These are phyloP conservation scores for Scotopteryx bipunctaria DNA, from an alignment of 2,888 invertebrate genomes.

Conservation along the genomic window DNA sequence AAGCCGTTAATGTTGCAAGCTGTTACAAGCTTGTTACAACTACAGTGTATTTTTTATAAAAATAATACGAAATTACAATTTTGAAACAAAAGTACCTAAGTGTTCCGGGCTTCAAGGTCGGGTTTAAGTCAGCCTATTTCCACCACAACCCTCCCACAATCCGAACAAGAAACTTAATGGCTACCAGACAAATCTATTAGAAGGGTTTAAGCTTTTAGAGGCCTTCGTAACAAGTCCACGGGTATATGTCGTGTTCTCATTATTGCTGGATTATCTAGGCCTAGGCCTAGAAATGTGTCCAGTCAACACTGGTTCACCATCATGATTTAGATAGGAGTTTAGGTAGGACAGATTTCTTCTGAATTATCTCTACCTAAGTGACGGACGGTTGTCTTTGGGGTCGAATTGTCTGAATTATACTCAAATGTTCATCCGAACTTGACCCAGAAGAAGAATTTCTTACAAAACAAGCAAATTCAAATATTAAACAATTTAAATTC, in stretches of 20 bases:
- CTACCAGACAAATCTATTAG: constrained; percentile 52
- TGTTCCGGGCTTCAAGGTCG: constrained; percentile 4
- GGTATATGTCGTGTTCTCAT: constrained; percentile 26
- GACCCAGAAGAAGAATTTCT: not conserved
- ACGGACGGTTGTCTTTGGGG: too few relatives aligned
- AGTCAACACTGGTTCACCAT: constrained; percentile 1
- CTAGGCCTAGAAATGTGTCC: constrained; percentile 1
- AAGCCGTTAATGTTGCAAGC: constrained; percentile 12
- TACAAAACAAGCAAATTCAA: not conserved
- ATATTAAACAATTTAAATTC: constrained; percentile 2
- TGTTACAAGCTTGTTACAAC: too few relatives aligned
- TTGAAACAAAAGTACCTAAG: not conserved
- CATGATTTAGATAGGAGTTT: not conserved
- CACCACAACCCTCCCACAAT: constrained; percentile 34
- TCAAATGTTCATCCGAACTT: not conserved
- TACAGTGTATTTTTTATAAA: too few relatives aligned
- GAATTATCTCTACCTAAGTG: too few relatives aligned
- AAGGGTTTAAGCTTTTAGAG: constrained; percentile 35
- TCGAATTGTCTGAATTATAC: not conserved
- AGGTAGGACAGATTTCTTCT: too few relatives aligned
- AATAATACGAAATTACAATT: not conserved
- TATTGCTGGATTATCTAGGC: constrained; percentile 20
- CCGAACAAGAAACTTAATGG: constrained; percentile 42
- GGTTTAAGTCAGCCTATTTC: constrained; percentile 20
- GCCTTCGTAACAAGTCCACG: constrained; percentile 27